Evolutionary conservation across 1,140 invertebrate species (phyloP).

Genomic region (Apolygus lucorum): DNA sequence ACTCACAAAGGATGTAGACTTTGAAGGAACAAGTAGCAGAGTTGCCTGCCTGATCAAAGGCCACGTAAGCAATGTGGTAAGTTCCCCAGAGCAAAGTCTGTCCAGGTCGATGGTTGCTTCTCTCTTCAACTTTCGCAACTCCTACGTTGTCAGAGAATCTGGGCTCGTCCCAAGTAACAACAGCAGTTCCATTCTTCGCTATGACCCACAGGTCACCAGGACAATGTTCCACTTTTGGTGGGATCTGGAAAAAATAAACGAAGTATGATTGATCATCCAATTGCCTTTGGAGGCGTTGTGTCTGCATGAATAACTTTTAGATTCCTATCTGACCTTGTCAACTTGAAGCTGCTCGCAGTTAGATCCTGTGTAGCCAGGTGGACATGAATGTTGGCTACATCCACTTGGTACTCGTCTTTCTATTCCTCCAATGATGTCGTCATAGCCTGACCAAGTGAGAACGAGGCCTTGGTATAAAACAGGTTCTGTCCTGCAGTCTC

Average conservation of each 20-base stretch:
- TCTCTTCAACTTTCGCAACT: slow-evolving; percentile 68
- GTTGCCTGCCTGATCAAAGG: slow-evolving; percentile 82
- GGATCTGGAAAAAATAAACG: slow-evolving; percentile 42
- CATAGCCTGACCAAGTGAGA: slow-evolving; percentile 88
- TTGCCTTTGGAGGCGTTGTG: not conserved
- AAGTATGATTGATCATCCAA: not conserved
- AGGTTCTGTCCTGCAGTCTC: slow-evolving; percentile 83
- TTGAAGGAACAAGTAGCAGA: slow-evolving; percentile 87
- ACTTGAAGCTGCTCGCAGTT: slow-evolving; percentile 76
- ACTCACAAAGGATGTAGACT: slow-evolving; percentile 81
- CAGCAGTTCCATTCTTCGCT: slow-evolving; percentile 79
- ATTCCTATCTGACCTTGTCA: slow-evolving; percentile 52
- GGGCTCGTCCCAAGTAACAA: slow-evolving; percentile 91
- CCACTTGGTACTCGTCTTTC: slow-evolving; percentile 83
- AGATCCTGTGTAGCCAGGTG: slow-evolving; percentile 69
- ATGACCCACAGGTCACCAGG: slow-evolving; percentile 91
- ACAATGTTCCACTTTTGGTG: slow-evolving; percentile 79
- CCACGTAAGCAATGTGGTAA: slow-evolving; percentile 89
- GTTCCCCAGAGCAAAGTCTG: slow-evolving; percentile 87
- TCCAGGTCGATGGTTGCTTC: slow-evolving; percentile 77
- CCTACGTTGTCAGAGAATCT: slow-evolving; percentile 82
- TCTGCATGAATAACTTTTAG: no score
- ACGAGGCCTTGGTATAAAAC: slow-evolving; percentile 78
- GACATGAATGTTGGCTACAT: slow-evolving; percentile 78
- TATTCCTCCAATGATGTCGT: slow-evolving; percentile 77